Evolutionary conservation across 2,797 vertebrate species (phyloP).

Genomic region (Glossophaga mutica): DNA sequence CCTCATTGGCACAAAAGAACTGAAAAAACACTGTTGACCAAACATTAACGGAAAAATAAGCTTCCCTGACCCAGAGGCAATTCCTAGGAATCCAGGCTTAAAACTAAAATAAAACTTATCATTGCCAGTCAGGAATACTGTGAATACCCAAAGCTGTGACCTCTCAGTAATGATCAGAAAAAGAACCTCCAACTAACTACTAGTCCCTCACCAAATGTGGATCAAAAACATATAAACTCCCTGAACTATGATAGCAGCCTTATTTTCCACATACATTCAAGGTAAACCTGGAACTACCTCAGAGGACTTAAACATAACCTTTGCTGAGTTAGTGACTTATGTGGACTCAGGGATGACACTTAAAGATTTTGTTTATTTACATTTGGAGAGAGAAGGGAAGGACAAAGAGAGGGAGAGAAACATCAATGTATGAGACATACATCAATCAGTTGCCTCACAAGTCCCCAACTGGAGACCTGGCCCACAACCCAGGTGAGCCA

Average conservation of each 20-base stretch:
- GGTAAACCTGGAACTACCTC: neutral
- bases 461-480: too few species aligned
- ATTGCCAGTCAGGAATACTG: neutral
- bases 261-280: neutral
- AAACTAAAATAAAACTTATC: neutral
- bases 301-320: neutral
- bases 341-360: neutral
- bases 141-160: neutral
- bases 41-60: neutral
- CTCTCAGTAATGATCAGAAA: neutral
- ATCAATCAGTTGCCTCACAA: neutral
- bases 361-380: neutral
- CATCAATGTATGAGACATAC: neutral
- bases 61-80: neutral
- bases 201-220: neutral
- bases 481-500: neutral
- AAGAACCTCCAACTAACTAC: neutral
- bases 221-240: neutral
- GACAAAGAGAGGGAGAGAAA: neutral
- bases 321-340: neutral
- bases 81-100: neutral
- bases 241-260: too few species aligned
- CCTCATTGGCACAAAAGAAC: neutral
- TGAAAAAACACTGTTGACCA: neutral
- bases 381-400: neutral